Evolutionary conservation across 2,888 invertebrate species (phyloP).

Genomic region (Phengaris alcon): DNA sequence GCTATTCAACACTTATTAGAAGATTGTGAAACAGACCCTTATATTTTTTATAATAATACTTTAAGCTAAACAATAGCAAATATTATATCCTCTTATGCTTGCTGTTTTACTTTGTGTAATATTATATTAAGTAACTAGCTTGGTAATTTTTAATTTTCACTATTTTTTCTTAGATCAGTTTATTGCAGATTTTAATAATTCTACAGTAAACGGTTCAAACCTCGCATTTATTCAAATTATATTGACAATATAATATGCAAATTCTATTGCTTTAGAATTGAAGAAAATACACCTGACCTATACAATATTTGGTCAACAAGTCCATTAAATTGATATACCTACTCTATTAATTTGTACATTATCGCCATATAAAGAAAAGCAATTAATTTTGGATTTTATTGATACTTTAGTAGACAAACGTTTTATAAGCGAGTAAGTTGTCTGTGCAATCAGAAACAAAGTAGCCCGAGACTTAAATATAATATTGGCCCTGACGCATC

Average conservation of each 20-base stretch:
- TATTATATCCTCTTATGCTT: too few species aligned
- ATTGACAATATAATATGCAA: background rate
- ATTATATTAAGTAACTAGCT: too few species aligned
- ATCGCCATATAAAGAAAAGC: background rate
- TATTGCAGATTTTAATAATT: background rate
- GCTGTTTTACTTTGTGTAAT: too few species aligned
- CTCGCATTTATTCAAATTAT: background rate
- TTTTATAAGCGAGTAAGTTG: background rate
- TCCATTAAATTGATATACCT: background rate
- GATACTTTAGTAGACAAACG: background rate
- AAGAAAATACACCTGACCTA: conserved; percentile 10
- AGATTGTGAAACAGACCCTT: too few species aligned
- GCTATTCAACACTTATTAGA: too few species aligned
- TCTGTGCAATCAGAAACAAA: background rate
- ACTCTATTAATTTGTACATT: background rate
- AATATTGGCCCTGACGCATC: background rate
- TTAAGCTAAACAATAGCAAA: too few species aligned
- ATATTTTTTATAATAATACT: too few species aligned
- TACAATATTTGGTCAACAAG: background rate
- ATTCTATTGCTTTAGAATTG: background rate
- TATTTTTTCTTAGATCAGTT: background rate
- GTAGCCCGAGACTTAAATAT: too few species aligned
- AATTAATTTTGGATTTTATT: background rate
- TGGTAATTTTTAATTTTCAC: too few species aligned
- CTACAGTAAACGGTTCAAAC: background rate